These are phyloP conservation scores for Nephila pilipes DNA, from an alignment of 1,140 invertebrate species.

Conservation along the genomic window DNA sequence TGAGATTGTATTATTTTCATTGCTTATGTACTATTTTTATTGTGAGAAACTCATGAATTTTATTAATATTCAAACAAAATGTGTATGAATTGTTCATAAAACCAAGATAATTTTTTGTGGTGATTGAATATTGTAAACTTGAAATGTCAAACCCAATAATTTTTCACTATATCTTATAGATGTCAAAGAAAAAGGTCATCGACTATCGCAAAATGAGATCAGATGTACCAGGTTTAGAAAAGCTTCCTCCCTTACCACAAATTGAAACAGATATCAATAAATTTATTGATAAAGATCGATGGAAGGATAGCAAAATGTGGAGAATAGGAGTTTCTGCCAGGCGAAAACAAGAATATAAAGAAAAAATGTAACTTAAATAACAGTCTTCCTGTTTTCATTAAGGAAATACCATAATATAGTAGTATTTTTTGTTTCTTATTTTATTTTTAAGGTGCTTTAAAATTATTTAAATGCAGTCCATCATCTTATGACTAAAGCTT, in stretches of 20 bases:
- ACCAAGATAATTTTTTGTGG: no score
- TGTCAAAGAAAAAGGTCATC: constrained; percentile 51
- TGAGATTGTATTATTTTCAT: no score
- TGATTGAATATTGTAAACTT: no score
- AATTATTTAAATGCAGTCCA: no score
- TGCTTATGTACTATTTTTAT: no score
- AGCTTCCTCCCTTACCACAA: constrained; percentile 47
- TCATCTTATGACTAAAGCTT: no score
- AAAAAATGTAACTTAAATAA: constrained; percentile 47
- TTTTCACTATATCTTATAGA: neutral
- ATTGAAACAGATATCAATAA: constrained; percentile 64
- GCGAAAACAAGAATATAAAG: constrained; percentile 36
- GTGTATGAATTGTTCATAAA: no score
- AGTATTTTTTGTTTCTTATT: neutral
- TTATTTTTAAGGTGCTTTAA: no score
- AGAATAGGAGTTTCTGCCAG: constrained; percentile 53
- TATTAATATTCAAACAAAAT: no score
- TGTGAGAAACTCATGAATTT: no score
- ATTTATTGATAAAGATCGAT: constrained; percentile 67
- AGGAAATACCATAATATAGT: neutral
- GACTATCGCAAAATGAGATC: constrained; percentile 55
- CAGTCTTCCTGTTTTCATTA: neutral
- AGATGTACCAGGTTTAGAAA: constrained; percentile 69
- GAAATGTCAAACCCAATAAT: no score
- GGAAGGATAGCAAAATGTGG: constrained; percentile 73